A percentile compares a stretch with the other conserved stretches of the same genome.
These are phyloP conservation scores for Lasiurus cinereus DNA, from an alignment of 2,113 vertebrate species.

Conservation along the genomic window DNA sequence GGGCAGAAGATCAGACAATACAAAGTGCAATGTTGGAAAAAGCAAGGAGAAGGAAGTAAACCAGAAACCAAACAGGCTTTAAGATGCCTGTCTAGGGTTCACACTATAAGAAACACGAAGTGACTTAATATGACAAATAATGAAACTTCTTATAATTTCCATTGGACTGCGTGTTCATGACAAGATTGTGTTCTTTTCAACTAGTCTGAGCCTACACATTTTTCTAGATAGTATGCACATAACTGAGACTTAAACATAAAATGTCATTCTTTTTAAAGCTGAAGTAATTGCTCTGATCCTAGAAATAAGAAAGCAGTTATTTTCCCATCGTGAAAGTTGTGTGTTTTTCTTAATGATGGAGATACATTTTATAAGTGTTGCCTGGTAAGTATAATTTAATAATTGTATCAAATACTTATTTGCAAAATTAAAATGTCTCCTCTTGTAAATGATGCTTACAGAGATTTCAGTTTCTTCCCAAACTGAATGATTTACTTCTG, in stretches of 20 bases:
- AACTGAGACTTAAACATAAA: conserved; percentile 11
- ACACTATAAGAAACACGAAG: background rate
- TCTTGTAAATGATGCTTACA: background rate
- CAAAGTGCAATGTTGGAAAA: background rate
- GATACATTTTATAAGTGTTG: background rate
- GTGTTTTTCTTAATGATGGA: background rate
- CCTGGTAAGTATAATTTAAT: conserved; percentile 38
- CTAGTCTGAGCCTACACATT: background rate
- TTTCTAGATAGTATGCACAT: background rate
- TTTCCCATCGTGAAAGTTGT: background rate
- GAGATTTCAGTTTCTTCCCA: conserved; percentile 26
- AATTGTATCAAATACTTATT: conserved; percentile 54
- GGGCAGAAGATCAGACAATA: background rate
- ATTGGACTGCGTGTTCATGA: background rate
- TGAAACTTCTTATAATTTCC: background rate
- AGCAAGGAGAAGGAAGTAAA: background rate
- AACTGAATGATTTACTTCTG: background rate
- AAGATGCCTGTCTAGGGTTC: background rate
- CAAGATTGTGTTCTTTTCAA: background rate
- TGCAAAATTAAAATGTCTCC: conserved; percentile 47
- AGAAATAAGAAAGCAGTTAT: background rate
- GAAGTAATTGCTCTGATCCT: conserved; percentile 20
- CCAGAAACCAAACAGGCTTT: background rate
- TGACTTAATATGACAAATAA: background rate
- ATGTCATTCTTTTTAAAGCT: conserved; percentile 26